Base-by-base conservation (phyloP, 2,113 vertebrate species). In the Mirza zaza region DNA sequence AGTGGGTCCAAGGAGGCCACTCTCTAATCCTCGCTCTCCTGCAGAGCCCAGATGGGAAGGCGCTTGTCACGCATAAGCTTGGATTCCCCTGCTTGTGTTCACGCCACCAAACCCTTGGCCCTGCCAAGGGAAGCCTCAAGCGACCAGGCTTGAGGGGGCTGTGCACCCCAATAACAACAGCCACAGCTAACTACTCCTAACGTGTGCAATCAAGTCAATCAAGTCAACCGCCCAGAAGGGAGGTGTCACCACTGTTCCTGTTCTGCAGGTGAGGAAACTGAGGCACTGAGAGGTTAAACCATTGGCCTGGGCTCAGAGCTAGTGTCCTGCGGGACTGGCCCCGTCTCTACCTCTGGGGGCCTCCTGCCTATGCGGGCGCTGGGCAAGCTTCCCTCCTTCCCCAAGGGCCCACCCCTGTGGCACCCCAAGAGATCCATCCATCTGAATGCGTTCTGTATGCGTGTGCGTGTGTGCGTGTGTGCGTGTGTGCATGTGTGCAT, bases 381-480 rank as follows among this genome's bases (percentile, higher is more conserved):
- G 25, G 25, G 42, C 75, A 50, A 21, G 34, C 50, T 17, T 34
- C 25, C 7, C 39, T 34, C 36, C 65, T 29, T 36, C n/a, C 61
- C n/a, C 34, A 6, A 6, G 71, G 8, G 29, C 2, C 13, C 8
- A 57, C 2, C 34, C 32, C 61, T 25, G 7, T 12, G 9, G 39
- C 34, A 42, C 5, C 70, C 52, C 68, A 6, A 25, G 18, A 29
- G 29, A 34, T 36, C 21, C 2, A 42, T 59, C 39, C 20, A 32
- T 5, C 29, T 2, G 1, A 17, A n/a, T 21, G 10, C 20, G 13
- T 2, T 5, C 23, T 1, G 0, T 12, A 29, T 55, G 32, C 50
- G 29, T 18, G 17, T 77, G 9, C 5, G 42, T 27, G 42, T 10
- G 42, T 17, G 7, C 48, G 23, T 75, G 42, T 48, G 73, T 17